Percentiles rank a stretch among this genome's conserved stretches.
Conservation (phyloP, 2,113 vertebrate species). For the Tichodroma muraria region DNA sequence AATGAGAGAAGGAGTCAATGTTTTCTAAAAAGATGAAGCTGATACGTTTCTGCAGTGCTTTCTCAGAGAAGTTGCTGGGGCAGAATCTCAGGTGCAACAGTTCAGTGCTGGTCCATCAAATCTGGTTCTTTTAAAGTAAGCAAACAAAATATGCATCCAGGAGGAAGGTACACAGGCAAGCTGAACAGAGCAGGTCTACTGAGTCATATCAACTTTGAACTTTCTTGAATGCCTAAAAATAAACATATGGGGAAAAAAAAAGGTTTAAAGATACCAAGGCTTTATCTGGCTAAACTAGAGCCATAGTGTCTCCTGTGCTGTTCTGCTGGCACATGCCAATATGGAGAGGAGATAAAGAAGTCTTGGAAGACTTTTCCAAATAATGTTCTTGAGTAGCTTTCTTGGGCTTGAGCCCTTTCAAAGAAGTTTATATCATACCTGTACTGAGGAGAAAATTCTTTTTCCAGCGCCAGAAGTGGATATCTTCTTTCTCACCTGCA, state of each 20-base stretch:
- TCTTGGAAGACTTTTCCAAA: not conserved
- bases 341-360: not conserved
- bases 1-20: not conserved
- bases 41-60: not conserved
- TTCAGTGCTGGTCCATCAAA: not conserved
- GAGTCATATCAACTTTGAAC: not conserved
- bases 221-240: not conserved
- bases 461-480: not conserved
- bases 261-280: not conserved
- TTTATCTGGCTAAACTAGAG: not conserved
- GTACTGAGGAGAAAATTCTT: not conserved
- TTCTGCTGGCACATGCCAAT: not conserved
- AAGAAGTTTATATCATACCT: not conserved
- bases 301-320: not conserved
- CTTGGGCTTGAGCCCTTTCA: not conserved
- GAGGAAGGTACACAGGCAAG: not conserved
- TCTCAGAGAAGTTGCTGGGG: not conserved
- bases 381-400: not conserved
- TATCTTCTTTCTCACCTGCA: not conserved
- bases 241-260: not conserved
- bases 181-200: not conserved
- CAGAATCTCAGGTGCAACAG: not conserved
- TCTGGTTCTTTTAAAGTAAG: not conserved
- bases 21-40: not conserved
- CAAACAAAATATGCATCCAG: not conserved